Evolutionary conservation across 1,140 invertebrate species (phyloP), one percentile per base, ranked within the genome.

Genomic region (Colletes latitarsis): DNA sequence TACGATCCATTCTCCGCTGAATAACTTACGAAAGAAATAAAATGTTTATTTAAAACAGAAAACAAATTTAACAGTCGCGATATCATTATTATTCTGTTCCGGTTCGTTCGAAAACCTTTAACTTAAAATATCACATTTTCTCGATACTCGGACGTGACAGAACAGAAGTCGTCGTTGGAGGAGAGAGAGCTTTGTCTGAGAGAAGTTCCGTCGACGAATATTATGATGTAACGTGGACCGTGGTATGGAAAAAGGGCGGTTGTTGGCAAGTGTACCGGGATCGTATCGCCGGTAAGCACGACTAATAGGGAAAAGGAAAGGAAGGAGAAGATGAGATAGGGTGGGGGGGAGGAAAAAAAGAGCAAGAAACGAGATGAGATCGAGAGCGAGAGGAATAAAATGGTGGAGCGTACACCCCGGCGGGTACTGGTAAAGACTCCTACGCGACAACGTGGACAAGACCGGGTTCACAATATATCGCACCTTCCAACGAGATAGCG

Each of bases 381-480:
- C 6, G 41, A 41, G 30, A 80, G 17, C 30, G 67, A 67, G 43
- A 71, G 79, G 76, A 82, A 75, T 57, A 79, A 82, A 79, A 74
- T 64, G 80, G 68, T 57, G 55, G 75, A 76, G 67, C 79, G n/a
- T 81, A 46, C 3, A 46, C 43, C 60, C 75, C 77, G 76, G 64
- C 72, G 67, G 80, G 55, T 19, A 55, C 67, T 82, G 83, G 71
- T 82, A 84, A 77, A 83, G 78, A 84, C 87, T 88, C 85, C 83
- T 88, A 88, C 86, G 79, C 86, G 84, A 82, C 77, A 77, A 77
- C 74, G 68, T 53, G 78, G 76, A 86, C 83, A 88, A 84, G 82
- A 81, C 82, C 72, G 77, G 66, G 82, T 57, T 74, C 74, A 30
- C 76, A 58, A 78, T 77, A 84, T 88, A 84, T 88, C 81, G 62